Conservation (phyloP, 2,888 invertebrate species). For the Plusia festucae region DNA sequence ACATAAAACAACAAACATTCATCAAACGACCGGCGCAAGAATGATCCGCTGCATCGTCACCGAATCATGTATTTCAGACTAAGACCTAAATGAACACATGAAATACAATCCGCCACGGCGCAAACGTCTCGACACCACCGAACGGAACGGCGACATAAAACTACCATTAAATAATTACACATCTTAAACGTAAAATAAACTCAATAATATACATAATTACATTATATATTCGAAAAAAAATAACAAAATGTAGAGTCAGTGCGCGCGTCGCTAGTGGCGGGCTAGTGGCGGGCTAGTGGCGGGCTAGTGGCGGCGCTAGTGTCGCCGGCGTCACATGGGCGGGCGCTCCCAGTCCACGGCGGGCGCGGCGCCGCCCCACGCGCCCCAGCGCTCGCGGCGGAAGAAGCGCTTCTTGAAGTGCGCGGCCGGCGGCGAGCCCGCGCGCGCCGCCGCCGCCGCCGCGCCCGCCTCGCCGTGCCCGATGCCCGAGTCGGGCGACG, state of each 20-base stretch:
- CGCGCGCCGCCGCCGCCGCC: constrained; percentile 66
- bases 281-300: no score
- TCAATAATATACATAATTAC: constrained; percentile 89
- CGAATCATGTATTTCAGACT: constrained; percentile 84
- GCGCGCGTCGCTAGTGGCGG: constrained; percentile 68
- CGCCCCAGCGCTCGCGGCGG: constrained; percentile 92
- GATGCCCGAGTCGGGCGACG: constrained; percentile 95
- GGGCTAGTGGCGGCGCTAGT: constrained; percentile 69
- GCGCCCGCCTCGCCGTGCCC: constrained; percentile 91
- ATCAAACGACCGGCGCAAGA: constrained; percentile 79
- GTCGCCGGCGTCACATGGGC: constrained; percentile 83
- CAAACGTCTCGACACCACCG: constrained; percentile 69
- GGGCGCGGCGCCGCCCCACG: constrained; percentile 83
- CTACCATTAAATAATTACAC: constrained; percentile 87
- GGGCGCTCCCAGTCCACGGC: constrained; percentile 86
- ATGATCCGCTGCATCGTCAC: constrained; percentile 77
- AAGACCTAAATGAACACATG: constrained; percentile 89
- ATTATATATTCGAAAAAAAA: constrained; percentile 87
- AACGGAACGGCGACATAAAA: constrained; percentile 74
- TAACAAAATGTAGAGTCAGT: constrained; percentile 77
- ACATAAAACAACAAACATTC: constrained; percentile 86
- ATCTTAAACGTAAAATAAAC: constrained; percentile 87
- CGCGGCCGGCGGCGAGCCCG: constrained; percentile 79
- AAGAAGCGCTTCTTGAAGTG: constrained; percentile 96
- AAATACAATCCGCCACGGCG: constrained; percentile 83